Base-by-base conservation (phyloP, 53 echinoderm and acorn worm species). In the Antedon mediterranea region DNA sequence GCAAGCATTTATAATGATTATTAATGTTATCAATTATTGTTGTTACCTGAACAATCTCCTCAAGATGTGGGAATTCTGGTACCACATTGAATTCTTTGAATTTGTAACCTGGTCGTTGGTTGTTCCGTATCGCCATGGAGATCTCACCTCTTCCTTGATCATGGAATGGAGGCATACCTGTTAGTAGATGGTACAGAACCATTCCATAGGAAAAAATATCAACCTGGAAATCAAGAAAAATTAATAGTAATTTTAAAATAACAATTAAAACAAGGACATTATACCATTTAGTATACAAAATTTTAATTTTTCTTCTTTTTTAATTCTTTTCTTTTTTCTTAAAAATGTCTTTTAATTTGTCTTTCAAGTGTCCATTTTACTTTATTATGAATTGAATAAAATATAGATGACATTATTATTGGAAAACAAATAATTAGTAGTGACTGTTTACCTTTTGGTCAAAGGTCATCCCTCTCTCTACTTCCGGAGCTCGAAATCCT, bases 381-480 rank as follows among this genome's bases (percentile, higher is more conserved):
- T n/a, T n/a, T n/a, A n/a, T n/a, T n/a, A n/a, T n/a, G n/a, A n/a
- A n/a, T n/a, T n/a, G n/a, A n/a, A 4, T 37, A 37, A 37, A 37
- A 37, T 37, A 37, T 6, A 37, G 37, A 11, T 37, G 37, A 6
- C 37, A n/a, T n/a, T n/a, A n/a, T n/a, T n/a, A n/a, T n/a, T n/a
- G n/a, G n/a, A n/a, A n/a, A n/a, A n/a, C n/a, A n/a, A n/a, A n/a
- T n/a, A 37, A 6, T 37, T 6, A 37, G 4, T 6, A 37, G 11
- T 37, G 57, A 1, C 57, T 3, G 27, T 71, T 27, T 71, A 79
- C 79, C 71, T 79, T 71, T 71, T 79, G 71, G 33, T 71, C 79
- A 71, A 79, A 79, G 29, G 32, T 70, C 79, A 79, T 71, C 7
- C 33, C 79, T 26, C 57, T 57, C 57, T 57, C 57, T 2, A 57